Conservation (phyloP, 2,113 vertebrate genomes). For the Dipodomys spectabilis region DNA sequence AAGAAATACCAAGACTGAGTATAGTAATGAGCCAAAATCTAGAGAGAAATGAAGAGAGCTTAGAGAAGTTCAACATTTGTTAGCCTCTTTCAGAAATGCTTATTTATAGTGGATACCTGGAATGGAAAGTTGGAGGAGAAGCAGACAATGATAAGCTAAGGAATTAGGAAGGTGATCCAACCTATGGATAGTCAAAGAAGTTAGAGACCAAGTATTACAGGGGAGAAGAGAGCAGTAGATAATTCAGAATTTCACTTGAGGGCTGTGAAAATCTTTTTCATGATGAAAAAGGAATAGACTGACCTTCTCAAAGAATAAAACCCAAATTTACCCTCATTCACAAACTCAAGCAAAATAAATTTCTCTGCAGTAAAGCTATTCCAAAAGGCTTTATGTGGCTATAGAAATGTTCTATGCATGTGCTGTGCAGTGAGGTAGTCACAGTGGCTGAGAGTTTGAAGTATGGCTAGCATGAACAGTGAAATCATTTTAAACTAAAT, state of each 20-base stretch:
- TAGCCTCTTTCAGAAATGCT: not conserved
- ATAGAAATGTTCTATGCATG: not conserved
- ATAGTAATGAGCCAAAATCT: not conserved
- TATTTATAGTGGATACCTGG: not conserved
- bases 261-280: not conserved
- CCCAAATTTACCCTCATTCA: not conserved
- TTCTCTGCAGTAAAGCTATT: not conserved
- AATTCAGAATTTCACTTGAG: not conserved
- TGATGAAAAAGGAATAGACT: not conserved
- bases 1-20: not conserved
- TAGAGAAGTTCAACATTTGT: not conserved
- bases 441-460: not conserved
- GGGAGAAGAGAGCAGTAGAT: not conserved
- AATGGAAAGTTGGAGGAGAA: not conserved
- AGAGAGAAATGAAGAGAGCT: not conserved
- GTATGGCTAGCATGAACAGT: not conserved
- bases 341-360: not conserved
- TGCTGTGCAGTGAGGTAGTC: not conserved
- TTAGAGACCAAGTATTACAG: not conserved
- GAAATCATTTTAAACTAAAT: constrained; percentile 12
- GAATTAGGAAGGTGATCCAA: not conserved
- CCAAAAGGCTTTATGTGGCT: not conserved
- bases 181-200: not conserved
- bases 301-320: constrained; percentile 18
- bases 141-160: not conserved